Percentiles rank a stretch among this genome's conserved stretches.
Evolutionary conservation across 2,888 invertebrate genomes (phyloP).

Genomic region (Cephus runcator): DNA sequence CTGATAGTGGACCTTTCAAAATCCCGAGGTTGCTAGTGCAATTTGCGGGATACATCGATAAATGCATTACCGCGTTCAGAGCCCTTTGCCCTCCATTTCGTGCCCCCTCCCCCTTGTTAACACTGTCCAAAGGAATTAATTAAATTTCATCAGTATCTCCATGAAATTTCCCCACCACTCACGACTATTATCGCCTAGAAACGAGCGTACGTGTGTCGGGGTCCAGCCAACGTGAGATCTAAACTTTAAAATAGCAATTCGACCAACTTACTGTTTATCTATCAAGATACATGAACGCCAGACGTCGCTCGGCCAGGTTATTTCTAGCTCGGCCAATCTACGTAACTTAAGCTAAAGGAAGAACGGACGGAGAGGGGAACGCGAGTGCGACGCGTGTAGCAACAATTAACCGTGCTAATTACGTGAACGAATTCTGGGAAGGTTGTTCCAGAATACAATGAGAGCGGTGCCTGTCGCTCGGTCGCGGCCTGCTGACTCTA

Average conservation of each 20-base stretch:
- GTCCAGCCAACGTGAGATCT: too few relatives aligned
- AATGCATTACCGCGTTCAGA: background rate
- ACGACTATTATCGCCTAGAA: background rate
- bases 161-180: constrained; percentile 9
- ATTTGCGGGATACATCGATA: background rate
- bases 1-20: background rate
- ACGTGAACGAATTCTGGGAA: constrained; percentile 29
- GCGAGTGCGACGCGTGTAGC: constrained; percentile 16
- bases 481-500: background rate
- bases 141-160: background rate
- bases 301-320: too few relatives aligned
- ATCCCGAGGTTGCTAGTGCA: background rate
- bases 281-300: too few relatives aligned
- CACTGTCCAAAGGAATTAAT: constrained; percentile 14
- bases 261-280: too few relatives aligned
- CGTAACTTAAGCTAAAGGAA: background rate
- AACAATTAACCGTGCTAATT: constrained; percentile 30
- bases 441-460: constrained; percentile 22
- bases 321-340: background rate
- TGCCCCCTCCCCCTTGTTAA: constrained; percentile 3
- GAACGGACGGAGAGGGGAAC: constrained; percentile 9
- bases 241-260: too few relatives aligned
- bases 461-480: constrained; percentile 8
- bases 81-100: background rate
- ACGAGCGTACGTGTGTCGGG: background rate